A percentile compares a stretch with the other conserved stretches of the same genome.
These are phyloP conservation scores for Thalassophryne amazonica DNA, from an alignment of 2,797 vertebrate species.

Conservation along the genomic window DNA sequence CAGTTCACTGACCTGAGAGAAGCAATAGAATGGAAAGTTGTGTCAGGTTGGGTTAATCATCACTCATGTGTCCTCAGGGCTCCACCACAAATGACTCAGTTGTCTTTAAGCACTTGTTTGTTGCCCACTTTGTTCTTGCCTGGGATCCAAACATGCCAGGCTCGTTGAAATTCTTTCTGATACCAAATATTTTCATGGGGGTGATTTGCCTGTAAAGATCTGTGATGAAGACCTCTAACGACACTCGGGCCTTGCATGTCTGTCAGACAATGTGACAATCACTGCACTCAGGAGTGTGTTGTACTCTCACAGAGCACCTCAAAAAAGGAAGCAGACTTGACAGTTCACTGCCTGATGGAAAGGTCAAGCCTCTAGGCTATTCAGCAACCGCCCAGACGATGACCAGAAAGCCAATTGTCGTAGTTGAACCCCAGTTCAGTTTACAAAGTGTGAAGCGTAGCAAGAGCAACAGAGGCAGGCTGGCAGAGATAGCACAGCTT, in stretches of 20 bases:
- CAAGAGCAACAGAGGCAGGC: constrained; percentile 43
- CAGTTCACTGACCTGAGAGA: constrained; percentile 40
- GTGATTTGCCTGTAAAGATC: constrained; percentile 70
- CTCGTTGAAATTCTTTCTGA: constrained; percentile 59
- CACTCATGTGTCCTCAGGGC: constrained; percentile 11
- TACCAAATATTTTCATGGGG: constrained; percentile 54
- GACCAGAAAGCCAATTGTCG: constrained; percentile 46
- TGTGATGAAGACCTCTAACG: constrained; percentile 59
- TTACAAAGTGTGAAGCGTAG: constrained; percentile 53
- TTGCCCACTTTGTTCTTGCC: constrained; percentile 4
- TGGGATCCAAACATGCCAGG: constrained; percentile 22
- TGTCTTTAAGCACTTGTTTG: constrained; percentile 13
- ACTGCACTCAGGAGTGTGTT: constrained; percentile 43
- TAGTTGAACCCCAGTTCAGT: constrained; percentile 60
- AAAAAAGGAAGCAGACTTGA: constrained; percentile 65
- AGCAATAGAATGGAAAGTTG: constrained; percentile 16
- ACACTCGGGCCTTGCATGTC: constrained; percentile 49
- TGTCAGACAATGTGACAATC: constrained; percentile 64
- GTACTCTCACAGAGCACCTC: constrained; percentile 47
- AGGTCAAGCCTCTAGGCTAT: constrained; percentile 67
- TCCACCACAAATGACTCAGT: constrained; percentile 28
- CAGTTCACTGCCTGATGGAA: constrained; percentile 64
- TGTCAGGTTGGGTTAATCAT: constrained; percentile 50
- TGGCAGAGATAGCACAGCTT: constrained; percentile 43
- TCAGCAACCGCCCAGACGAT: constrained; percentile 43